These are phyloP conservation scores for Drosophila prostipennis DNA, from an alignment of 2,888 invertebrate species.

Conservation along the genomic window DNA sequence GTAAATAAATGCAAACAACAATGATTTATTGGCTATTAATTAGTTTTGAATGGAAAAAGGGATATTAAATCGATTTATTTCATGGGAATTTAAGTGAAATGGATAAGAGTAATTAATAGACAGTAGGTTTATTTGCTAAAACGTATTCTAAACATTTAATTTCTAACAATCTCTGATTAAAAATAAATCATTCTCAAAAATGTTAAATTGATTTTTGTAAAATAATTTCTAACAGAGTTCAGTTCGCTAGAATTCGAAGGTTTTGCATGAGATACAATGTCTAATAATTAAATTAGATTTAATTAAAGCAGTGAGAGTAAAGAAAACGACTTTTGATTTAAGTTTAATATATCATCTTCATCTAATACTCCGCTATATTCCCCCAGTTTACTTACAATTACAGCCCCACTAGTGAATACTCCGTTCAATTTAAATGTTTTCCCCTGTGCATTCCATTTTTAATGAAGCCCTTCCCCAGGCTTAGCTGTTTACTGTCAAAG, in stretches of 20 bases:
- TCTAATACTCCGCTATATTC: too few species aligned
- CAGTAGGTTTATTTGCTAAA: neutral
- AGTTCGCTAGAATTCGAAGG: too few species aligned
- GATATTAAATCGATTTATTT: neutral
- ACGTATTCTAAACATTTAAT: too few species aligned
- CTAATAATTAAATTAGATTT: neutral
- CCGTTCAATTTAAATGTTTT: neutral
- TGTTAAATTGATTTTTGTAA: too few species aligned
- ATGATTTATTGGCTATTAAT: neutral
- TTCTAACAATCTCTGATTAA: too few species aligned
- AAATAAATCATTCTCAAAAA: too few species aligned
- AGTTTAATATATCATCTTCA: too few species aligned
- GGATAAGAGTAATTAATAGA: neutral
- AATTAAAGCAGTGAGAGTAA: too few species aligned
- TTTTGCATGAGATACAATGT: too few species aligned
- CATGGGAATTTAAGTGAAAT: neutral
- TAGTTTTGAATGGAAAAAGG: neutral
- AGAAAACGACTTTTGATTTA: too few species aligned
- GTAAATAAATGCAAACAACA: neutral
- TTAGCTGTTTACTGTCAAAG: slow-evolving; percentile 26
- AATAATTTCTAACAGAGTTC: too few species aligned
- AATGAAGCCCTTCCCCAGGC: slow-evolving; percentile 17
- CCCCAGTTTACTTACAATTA: neutral
- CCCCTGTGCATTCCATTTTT: slow-evolving; percentile 15
- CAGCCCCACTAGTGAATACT: too few species aligned